Evolutionary conservation across 1,140 invertebrate species (phyloP).

Genomic region (Drosophila orena): DNA sequence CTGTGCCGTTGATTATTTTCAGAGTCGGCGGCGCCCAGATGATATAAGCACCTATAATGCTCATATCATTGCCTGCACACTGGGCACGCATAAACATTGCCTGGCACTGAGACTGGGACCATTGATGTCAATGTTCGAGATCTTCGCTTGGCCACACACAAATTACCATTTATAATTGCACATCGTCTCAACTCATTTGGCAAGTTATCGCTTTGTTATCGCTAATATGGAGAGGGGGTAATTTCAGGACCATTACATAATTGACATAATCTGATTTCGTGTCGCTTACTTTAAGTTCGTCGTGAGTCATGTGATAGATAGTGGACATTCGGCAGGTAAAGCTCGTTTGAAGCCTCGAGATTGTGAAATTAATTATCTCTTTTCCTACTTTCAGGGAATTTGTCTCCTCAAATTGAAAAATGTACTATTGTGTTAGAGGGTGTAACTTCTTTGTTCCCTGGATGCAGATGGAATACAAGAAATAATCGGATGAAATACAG

Average conservation of each 20-base stretch:
- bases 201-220: slow-evolving; percentile 4
- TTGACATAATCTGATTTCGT: slow-evolving; percentile 23
- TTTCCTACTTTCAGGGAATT: not conserved
- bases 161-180: slow-evolving; percentile 49
- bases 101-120: not conserved
- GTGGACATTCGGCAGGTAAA: not conserved
- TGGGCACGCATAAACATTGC: slow-evolving; percentile 17
- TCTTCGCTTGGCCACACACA: slow-evolving; percentile 15
- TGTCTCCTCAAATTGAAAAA: not conserved
- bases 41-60: slow-evolving; percentile 36
- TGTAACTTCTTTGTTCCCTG: not conserved
- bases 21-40: slow-evolving; percentile 5
- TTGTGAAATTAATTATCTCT: not conserved
- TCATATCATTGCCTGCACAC: slow-evolving; percentile 17
- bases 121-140: slow-evolving; percentile 26
- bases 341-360: not conserved
- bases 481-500: not conserved
- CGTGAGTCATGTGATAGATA: slow-evolving; percentile 1
- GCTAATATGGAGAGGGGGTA: slow-evolving; percentile 17
- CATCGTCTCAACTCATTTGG: slow-evolving; percentile 23
- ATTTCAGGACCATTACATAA: slow-evolving; percentile 23
- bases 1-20: not conserved
- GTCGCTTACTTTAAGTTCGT: not conserved
- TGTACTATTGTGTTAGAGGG: no score
- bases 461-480: not conserved